Evolutionary conservation across 64 coral and sea anemone species (phyloP).

Genomic region (Orbicella faveolata): DNA sequence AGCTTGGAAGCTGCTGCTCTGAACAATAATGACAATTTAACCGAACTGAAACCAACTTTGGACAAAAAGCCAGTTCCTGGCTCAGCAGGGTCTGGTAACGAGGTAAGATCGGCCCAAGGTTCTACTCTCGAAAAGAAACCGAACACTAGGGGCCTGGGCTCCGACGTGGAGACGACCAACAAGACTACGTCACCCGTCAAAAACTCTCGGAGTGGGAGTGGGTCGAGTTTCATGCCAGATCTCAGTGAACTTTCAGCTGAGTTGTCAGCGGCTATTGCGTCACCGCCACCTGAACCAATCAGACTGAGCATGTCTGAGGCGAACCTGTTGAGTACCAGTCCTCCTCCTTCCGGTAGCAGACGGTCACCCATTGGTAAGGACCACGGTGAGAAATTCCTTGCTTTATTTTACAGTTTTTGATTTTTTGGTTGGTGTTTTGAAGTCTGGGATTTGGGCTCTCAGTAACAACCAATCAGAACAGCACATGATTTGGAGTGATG

Average conservation of each 20-base stretch:
- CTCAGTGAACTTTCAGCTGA: slow-evolving; percentile 40
- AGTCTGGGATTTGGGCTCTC: background rate
- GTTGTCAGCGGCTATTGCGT: slow-evolving; percentile 44
- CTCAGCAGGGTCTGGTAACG: background rate
- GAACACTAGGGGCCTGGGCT: background rate
- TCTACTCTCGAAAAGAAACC: slow-evolving; percentile 11
- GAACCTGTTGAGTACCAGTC: slow-evolving; percentile 3
- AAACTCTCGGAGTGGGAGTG: background rate
- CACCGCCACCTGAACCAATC: slow-evolving; percentile 38
- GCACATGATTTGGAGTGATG: background rate
- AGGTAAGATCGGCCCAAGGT: background rate
- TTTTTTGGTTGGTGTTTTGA: background rate
- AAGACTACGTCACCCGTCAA: background rate
- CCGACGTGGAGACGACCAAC: background rate
- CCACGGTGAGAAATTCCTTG: background rate
- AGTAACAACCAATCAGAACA: background rate
- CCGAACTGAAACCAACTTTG: background rate
- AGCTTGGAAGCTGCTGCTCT: background rate
- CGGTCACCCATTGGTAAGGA: background rate
- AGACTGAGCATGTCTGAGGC: slow-evolving; percentile 37
- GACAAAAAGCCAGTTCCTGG: background rate
- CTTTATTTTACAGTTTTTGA: background rate
- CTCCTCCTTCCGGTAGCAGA: background rate
- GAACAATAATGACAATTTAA: background rate
- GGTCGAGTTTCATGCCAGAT: slow-evolving; percentile 14